Base-by-base conservation (phyloP, 1,140 invertebrate genomes). In the Aricia agestis region DNA sequence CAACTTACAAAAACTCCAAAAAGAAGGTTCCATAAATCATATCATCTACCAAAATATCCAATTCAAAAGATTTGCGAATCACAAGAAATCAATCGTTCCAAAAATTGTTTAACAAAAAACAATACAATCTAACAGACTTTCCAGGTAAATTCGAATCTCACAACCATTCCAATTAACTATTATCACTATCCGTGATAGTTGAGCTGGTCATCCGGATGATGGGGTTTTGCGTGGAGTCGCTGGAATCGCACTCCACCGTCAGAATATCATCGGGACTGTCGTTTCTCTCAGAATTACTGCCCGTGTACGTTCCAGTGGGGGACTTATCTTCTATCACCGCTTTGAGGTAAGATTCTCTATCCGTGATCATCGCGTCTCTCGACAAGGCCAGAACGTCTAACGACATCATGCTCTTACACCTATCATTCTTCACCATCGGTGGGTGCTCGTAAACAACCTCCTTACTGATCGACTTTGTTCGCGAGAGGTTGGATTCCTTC, bases 331-430 rank as follows among this genome's bases (percentile, higher is more conserved):
- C 89, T 6, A 91, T 91, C 0, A 91, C 88, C 1, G 89, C 89
- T 70, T 90, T 91, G 3, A 91, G 72, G 66, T 90, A 91, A 0
- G 88, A 90, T 65, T 91, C 89, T 13, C 88, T 73, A 25, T 91
- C 89, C 82, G 85, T 82, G 18, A 85, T 89, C 7, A 82, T 84
- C 0, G 88, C 82, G 19, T 91, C 89, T 31, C 88, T 78, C 0
- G 88, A 88, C 36, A 91, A 68, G 61, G 89, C 84, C 1, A 91
- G 73, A 0, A 91, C 89, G 25, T 91, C 89, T 52, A 91, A 67
- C 0, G 88, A 90, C 88, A 91, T 89, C 89, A 91, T 90, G 66
- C 87, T 89, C 72, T 90, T 90, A 5, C 84, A 91, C 69, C 89
- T 91, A 31, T 90, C 88, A 9, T 77, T 78, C 61, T 78, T 85